These are phyloP conservation scores for Poliocrania exsul DNA, from an alignment of 2,797 vertebrate genomes.

Conservation along the genomic window DNA sequence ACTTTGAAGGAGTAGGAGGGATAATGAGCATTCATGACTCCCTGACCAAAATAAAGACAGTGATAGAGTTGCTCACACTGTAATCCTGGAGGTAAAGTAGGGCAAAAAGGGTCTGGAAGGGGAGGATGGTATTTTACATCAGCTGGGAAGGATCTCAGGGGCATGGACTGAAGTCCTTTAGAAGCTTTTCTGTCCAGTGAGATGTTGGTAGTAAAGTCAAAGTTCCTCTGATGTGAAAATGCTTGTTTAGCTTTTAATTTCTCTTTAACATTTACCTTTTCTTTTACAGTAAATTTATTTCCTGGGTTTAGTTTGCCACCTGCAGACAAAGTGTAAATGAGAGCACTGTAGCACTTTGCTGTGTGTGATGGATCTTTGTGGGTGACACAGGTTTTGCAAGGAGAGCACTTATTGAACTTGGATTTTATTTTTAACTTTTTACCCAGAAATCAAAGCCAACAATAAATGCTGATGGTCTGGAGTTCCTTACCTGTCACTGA, in stretches of 20 bases:
- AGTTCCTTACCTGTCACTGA: background rate
- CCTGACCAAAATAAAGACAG: background rate
- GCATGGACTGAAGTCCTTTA: background rate
- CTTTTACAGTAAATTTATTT: background rate
- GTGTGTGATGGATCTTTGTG: background rate
- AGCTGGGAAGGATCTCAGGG: background rate
- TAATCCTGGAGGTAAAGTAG: background rate
- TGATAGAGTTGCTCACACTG: background rate
- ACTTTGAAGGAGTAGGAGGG: background rate
- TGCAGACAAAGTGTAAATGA: slow-evolving; percentile 54
- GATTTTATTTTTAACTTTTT: slow-evolving; percentile 35
- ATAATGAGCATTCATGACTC: background rate
- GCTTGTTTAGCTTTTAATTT: background rate
- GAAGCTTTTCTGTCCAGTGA: background rate
- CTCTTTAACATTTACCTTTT: background rate
- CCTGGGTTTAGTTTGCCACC: slow-evolving; percentile 59
- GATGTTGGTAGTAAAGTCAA: background rate
- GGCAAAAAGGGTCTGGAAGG: background rate
- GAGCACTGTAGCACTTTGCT: slow-evolving; percentile 12
- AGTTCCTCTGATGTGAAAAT: background rate
- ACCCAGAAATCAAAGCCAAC: background rate
- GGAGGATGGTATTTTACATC: background rate
- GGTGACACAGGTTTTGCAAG: slow-evolving; percentile 23
- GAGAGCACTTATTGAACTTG: background rate
- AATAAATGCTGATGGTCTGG: background rate